Conservation (phyloP, 2,797 vertebrate species). For the Catharus ustulatus region DNA sequence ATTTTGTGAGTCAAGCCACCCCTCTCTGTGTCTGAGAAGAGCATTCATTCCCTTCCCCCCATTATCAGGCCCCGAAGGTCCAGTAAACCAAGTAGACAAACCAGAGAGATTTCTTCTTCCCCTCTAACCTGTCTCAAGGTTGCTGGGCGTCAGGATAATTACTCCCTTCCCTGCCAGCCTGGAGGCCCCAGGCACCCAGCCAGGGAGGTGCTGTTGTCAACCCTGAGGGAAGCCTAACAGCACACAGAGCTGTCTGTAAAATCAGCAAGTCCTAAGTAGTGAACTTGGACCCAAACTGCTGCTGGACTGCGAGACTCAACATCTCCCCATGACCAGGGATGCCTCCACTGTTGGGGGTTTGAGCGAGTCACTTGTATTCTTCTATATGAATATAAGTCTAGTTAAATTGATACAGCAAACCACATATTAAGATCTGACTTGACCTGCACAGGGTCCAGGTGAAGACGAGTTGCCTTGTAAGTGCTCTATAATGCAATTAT, state of each 20-base stretch:
- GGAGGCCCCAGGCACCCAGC: accelerated
- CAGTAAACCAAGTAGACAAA: not conserved
- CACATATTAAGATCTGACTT: not conserved
- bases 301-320: not conserved
- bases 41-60: not conserved
- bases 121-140: not conserved
- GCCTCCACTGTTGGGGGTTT: not conserved
- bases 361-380: not conserved
- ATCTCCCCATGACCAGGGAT: too few relatives aligned
- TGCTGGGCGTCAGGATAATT: accelerated
- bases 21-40: not conserved
- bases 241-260: not conserved
- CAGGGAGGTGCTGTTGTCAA: not conserved
- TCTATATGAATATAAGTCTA: not conserved
- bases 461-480: not conserved
- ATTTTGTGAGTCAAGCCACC: not conserved
- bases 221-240: not conserved
- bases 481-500: not conserved
- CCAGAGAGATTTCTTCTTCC: not conserved
- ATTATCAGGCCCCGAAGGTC: not conserved
- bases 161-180: not conserved
- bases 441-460: not conserved
- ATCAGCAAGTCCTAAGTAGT: not conserved
- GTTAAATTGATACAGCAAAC: not conserved
- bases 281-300: not conserved